phyloP scores from a whole-genome alignment of 1,140 invertebrate species.

The Hetaerina americana region DNA sequence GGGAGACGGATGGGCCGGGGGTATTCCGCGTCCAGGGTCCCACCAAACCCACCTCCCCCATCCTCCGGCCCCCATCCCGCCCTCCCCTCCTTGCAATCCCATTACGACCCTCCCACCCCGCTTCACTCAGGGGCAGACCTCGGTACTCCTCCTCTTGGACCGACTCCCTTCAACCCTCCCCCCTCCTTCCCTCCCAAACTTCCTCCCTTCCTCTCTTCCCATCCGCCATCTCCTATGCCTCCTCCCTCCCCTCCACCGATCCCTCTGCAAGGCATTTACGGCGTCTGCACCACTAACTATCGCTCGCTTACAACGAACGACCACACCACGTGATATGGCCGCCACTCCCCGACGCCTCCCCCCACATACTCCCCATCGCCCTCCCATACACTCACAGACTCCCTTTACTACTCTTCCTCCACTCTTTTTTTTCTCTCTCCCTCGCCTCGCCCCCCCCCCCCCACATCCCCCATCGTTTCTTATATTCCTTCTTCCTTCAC shows the following conservation, averaged over 20 bases:
- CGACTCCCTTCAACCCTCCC: too few species aligned
- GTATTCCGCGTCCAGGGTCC: background rate
- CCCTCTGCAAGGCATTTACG: background rate
- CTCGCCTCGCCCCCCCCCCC: constrained; percentile 16
- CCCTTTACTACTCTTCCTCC: background rate
- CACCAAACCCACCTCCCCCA: too few species aligned
- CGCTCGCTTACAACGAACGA: background rate
- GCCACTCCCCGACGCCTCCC: constrained; percentile 42
- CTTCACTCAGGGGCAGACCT: too few species aligned
- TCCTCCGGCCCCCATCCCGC: too few species aligned
- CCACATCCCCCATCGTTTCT: too few species aligned
- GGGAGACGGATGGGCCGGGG: background rate
- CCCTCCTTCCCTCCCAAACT: too few species aligned
- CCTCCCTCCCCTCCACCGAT: background rate
- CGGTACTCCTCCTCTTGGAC: background rate
- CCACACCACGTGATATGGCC: background rate
- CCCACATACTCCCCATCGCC: constrained; percentile 21
- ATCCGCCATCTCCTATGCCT: background rate
- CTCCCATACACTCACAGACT: constrained; percentile 6
- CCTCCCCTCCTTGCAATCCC: background rate
- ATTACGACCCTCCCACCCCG: too few species aligned
- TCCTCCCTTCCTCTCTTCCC: background rate
- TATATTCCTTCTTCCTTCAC: too few species aligned
- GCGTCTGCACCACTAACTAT: background rate
- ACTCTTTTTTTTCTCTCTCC: constrained; percentile 21